Conservation (phyloP, 2,888 invertebrate genomes). For the Brassicogethes aeneus region DNA sequence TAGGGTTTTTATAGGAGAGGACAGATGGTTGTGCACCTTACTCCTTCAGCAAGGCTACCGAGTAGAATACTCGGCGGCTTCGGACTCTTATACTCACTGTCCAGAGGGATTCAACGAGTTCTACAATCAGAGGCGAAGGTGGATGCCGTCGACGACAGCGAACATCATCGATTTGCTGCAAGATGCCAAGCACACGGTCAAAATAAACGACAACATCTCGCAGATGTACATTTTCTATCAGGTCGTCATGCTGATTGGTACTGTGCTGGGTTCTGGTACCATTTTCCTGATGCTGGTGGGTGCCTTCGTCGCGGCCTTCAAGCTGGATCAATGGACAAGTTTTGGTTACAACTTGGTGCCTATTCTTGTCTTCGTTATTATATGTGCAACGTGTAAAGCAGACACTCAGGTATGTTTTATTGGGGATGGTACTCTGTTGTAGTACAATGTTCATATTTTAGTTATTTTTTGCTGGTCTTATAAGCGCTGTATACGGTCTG, state of each 20-base stretch:
- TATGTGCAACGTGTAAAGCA: slow-evolving; percentile 60
- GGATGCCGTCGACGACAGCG: slow-evolving; percentile 95
- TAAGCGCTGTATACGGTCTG: slow-evolving; percentile 71
- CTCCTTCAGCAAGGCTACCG: slow-evolving; percentile 85
- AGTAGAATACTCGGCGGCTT: slow-evolving; percentile 91
- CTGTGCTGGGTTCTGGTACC: slow-evolving; percentile 73
- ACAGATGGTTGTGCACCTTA: slow-evolving; percentile 91
- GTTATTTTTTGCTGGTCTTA: slow-evolving; percentile 62
- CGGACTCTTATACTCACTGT: slow-evolving; percentile 90
- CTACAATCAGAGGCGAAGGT: slow-evolving; percentile 87
- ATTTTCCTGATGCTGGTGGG: slow-evolving; percentile 79
- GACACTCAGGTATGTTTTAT: slow-evolving; percentile 52
- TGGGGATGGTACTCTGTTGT: too few relatives aligned
- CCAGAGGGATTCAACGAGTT: slow-evolving; percentile 91
- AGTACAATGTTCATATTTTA: too few relatives aligned
- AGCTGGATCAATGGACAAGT: slow-evolving; percentile 58
- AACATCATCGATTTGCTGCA: slow-evolving; percentile 84
- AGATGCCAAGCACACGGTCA: slow-evolving; percentile 69
- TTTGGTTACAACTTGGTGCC: slow-evolving; percentile 61
- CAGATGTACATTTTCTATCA: slow-evolving; percentile 69
- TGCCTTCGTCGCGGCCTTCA: slow-evolving; percentile 70
- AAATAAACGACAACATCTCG: slow-evolving; percentile 84
- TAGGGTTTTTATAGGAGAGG: slow-evolving; percentile 57
- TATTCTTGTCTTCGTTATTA: slow-evolving; percentile 53
- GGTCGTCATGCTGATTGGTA: slow-evolving; percentile 60